Evolutionary conservation across 2,888 invertebrate species (phyloP).

Genomic region (Galerucella nymphaeae): DNA sequence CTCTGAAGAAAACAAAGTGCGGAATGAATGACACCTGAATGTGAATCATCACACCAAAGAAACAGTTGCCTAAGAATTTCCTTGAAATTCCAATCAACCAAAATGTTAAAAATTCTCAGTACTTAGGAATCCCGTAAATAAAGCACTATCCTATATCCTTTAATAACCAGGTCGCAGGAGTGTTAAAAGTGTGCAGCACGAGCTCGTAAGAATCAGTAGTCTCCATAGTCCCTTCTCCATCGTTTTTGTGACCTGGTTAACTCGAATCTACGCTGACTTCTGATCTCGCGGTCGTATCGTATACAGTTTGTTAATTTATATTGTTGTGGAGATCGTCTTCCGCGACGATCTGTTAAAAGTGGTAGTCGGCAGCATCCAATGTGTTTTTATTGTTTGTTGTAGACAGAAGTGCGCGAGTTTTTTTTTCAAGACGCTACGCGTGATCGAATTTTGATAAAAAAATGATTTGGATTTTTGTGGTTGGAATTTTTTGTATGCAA

Average conservation of each 20-base stretch:
- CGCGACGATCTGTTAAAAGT: conserved; percentile 12
- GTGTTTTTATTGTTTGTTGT: background rate
- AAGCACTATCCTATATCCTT: conserved; percentile 2
- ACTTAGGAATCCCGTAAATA: conserved; percentile 10
- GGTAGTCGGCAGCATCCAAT: conserved; percentile 2
- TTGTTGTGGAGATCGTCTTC: conserved; percentile 19
- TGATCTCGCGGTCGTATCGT: conserved; percentile 26
- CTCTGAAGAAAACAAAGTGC: no score
- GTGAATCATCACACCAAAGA: background rate
- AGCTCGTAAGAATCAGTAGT: conserved; percentile 27
- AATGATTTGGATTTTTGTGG: conserved; percentile 12
- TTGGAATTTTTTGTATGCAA: background rate
- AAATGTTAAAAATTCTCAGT: background rate
- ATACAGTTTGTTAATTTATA: conserved; percentile 14
- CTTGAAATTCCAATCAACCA: background rate
- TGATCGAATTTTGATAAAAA: background rate
- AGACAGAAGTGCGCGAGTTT: conserved; percentile 9
- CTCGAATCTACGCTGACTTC: conserved; percentile 35
- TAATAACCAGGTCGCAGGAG: conserved; percentile 19
- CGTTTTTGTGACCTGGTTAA: conserved; percentile 52
- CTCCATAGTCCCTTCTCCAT: conserved; percentile 41
- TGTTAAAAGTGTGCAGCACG: conserved; percentile 25
- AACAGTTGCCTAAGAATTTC: background rate
- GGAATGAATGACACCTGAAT: no score
- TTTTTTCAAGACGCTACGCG: background rate